Base-by-base conservation (phyloP, 2,113 vertebrate genomes). In the Rhabdornis inornatus region DNA sequence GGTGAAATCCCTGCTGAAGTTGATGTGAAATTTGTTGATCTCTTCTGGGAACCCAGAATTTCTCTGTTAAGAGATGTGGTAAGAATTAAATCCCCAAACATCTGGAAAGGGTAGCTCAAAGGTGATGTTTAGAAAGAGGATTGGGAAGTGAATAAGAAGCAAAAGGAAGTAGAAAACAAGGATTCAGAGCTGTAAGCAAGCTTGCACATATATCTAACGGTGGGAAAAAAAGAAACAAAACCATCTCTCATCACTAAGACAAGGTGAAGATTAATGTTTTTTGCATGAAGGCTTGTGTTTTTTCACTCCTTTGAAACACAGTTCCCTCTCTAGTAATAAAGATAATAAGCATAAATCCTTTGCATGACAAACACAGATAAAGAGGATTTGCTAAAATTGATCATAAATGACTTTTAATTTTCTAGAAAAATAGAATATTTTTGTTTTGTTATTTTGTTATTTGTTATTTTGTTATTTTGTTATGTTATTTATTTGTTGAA, bases 261-360 rank as follows among this genome's bases (percentile, higher is more conserved):
- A 80, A 87, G 39, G 66, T 83, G 87, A 91, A 92, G 81, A 83
- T 84, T 82, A 94, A 25, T 92, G 45, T 83, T 94, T 94, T 83
- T 88, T 94, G 72, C 61, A 82, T 45, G 31, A 82, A 3, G 2
- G 5, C 7, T 66, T 83, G 9, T 55, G 7, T 3, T 71, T 89
- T 94, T 83, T 76, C 28, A 44, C 9, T 57, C 35, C n/a, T 94
- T 76, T 91, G 44, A 90, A 71, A 52, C 27, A 23, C 7, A 52
- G 42, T 55, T 91, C 71, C 33, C 30, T 79, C 27, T 69, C 21
- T 19, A 69, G 7, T 57, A 78, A 35, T 60, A 82, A 83, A 40
- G 22, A 20, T 49, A 81, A 63, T 42, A 87, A 55, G 2, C 23
- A 79, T 68, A 79, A 82, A 76, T 66, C 39, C 28, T 79, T 82